Percentiles rank a stretch among this genome's conserved stretches.
Conservation (phyloP, 2,888 invertebrate species). For the Cryptocephalus primarius region DNA sequence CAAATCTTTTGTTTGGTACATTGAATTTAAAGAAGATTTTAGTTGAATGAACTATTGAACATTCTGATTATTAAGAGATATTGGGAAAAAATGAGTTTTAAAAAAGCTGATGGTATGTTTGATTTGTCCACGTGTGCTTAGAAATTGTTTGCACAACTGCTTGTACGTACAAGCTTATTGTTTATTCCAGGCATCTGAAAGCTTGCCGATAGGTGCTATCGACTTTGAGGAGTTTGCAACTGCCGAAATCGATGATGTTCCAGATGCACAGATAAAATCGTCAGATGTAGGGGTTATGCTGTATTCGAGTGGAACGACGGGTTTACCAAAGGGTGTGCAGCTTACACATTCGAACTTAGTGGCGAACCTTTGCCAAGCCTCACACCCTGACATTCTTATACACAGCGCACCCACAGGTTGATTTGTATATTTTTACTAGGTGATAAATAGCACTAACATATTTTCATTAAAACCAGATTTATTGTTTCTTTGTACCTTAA, state of each 20-base stretch:
- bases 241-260: conserved; percentile 27
- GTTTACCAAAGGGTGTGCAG: conserved; percentile 64
- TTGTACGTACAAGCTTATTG: not conserved
- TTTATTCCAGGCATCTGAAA: conserved; percentile 18
- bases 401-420: conserved; percentile 7
- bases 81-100: too few species aligned
- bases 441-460: too few species aligned
- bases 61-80: too few species aligned
- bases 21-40: too few species aligned
- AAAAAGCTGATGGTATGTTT: too few species aligned
- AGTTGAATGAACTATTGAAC: too few species aligned
- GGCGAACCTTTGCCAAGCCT: conserved; percentile 9
- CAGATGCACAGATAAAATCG: conserved; percentile 29
- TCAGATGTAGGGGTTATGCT: conserved; percentile 58
- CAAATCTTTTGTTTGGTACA: not conserved
- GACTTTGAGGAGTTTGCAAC: conserved; percentile 50
- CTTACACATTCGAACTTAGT: conserved; percentile 40
- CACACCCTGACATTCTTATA: conserved; percentile 5
- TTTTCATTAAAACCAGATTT: too few species aligned
- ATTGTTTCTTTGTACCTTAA: not conserved
- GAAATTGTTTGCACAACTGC: too few species aligned
- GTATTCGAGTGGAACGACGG: conserved; percentile 81
- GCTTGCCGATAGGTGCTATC: conserved; percentile 44
- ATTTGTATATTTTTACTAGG: not conserved
- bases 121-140: too few species aligned